Evolutionary conservation across 2,888 invertebrate genomes (phyloP), one percentile per base, ranked within the genome.

Genomic region (Chouioia cunea): DNA sequence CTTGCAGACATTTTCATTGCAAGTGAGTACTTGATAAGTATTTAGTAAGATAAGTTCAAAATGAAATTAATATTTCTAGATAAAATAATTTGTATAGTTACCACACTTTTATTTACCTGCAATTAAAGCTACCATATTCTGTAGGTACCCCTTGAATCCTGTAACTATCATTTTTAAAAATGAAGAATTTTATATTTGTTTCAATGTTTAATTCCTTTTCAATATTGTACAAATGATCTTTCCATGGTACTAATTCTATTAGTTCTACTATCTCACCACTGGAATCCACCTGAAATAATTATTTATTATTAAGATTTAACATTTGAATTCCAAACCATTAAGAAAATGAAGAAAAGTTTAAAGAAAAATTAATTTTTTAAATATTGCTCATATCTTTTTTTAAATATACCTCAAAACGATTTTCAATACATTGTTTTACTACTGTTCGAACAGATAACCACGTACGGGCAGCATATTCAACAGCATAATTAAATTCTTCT

Each of bases 371-470:
- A n/a, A 27, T 23, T 23, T 22, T 15, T 44, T 46, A 22, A 20
- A 14, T 54, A 65, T 47, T 23, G 23, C 22, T 15, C 0, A 14
- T 23, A 54, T 22, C 23, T 23, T 18, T 10, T 15, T 20, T 14
- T 53, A 4, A 53, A 53, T n/a, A 15, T 70, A 94, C 87, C 79
- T 91, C 80, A 66, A 88, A 89, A 36, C 97, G 88, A 4, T 89
- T 87, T 63, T 91, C 86, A 16, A 98, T 81, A 0, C 96, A 91
- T n/a, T 89, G 85, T 70, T 89, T 89, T 0, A 99, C 95, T 73
- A 92, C 87, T 68, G 90, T 88, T 74, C 94, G 89, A 0, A 96
- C 97, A n/a, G 96, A 96, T 83, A 95, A 89, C 97, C 97, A 98
- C 0, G 91, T 88, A 0, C 90, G 88, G 57, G 90, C 89, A 74